Conservation (phyloP, 2,113 vertebrate species). For the Podocnemis expansa region DNA sequence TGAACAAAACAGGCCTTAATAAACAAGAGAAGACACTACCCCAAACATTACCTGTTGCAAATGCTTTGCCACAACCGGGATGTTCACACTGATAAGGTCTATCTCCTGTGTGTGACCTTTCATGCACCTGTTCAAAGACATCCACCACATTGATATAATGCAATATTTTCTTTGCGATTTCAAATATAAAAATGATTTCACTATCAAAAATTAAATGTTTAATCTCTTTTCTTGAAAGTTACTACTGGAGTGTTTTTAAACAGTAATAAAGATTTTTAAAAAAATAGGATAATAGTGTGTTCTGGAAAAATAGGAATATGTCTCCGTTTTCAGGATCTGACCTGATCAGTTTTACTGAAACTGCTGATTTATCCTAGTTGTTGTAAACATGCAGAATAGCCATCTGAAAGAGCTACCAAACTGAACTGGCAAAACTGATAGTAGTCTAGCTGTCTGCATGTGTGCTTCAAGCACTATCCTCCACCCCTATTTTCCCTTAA, state of each 20-base stretch:
- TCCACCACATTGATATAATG: neutral
- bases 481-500: neutral
- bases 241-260: neutral
- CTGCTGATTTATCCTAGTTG: neutral
- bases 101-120: conserved; percentile 97
- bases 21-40: neutral
- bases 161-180: neutral
- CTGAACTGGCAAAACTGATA: neutral
- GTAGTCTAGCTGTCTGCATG: neutral
- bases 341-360: neutral
- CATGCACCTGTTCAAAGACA: conserved; percentile 88
- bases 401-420: neutral
- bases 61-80: conserved; percentile 94
- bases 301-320: neutral
- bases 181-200: neutral
- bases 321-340: neutral
- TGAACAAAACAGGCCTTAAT: neutral
- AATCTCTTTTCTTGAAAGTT: neutral
- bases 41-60: conserved; percentile 91
- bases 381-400: neutral
- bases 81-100: conserved; percentile 96
- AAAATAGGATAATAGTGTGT: fast-evolving
- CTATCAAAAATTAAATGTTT: neutral
- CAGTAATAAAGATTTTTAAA: neutral
- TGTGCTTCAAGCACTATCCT: neutral